Evolutionary conservation across 2,888 invertebrate species (phyloP).

Genomic region (Shargacucullia verbasci): DNA sequence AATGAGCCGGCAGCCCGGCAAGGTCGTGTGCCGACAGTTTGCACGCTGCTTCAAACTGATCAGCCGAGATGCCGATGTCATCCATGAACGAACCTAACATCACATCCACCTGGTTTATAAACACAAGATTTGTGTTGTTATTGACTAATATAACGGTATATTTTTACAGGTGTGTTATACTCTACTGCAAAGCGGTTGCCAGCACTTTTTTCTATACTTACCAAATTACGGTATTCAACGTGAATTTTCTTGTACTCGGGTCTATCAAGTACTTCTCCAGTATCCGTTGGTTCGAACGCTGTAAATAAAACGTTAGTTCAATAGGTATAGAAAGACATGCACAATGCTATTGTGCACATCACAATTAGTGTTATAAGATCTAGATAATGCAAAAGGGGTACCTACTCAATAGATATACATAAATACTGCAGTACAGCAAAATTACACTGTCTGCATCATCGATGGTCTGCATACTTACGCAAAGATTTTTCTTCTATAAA

Average conservation of each 20-base stretch:
- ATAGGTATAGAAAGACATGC: background rate
- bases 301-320: conserved; percentile 25
- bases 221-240: conserved; percentile 96
- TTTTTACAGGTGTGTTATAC: too few species aligned
- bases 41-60: conserved; percentile 96
- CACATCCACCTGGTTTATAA: conserved; percentile 91
- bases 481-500: conserved; percentile 98
- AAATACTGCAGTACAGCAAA: too few species aligned
- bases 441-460: too few species aligned
- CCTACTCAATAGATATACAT: too few species aligned
- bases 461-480: conserved; percentile 88
- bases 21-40: conserved; percentile 81
- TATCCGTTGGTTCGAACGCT: conserved; percentile 95
- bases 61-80: conserved; percentile 95
- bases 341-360: too few species aligned
- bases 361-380: too few species aligned
- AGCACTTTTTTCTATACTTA: conserved; percentile 63
- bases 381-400: too few species aligned
- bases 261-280: conserved; percentile 91
- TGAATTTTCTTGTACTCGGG: conserved; percentile 94
- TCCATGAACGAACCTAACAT: conserved; percentile 98
- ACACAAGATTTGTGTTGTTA: background rate
- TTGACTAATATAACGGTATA: too few species aligned
- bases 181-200: background rate
- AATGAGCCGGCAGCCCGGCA: conserved; percentile 88